These are phyloP conservation scores for Rhinoptilus africanus DNA, from an alignment of 2,113 vertebrate genomes.

Conservation along the genomic window DNA sequence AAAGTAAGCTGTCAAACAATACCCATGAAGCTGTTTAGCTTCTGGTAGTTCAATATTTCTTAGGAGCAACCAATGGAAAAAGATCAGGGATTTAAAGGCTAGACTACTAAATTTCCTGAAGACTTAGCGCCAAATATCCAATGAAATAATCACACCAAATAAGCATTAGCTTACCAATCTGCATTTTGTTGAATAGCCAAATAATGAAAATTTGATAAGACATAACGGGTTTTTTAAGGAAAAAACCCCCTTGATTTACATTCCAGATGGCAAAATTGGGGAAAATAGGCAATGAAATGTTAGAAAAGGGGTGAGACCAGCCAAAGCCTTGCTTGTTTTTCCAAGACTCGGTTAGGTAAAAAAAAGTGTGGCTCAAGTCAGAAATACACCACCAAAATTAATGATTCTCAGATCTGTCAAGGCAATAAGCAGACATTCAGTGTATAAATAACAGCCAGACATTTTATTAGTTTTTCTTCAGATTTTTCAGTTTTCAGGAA, in stretches of 20 bases:
- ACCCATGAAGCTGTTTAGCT: neutral
- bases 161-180: constrained; percentile 28
- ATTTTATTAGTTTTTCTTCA: constrained; percentile 32
- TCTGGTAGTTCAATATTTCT: neutral
- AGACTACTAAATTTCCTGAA: constrained; percentile 47
- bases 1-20: constrained; percentile 3
- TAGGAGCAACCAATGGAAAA: constrained; percentile 1
- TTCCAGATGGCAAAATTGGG: constrained; percentile 70
- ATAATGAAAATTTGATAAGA: constrained; percentile 70
- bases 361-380: constrained; percentile 50
- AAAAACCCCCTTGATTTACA: constrained; percentile 51
- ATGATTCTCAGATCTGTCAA: constrained; percentile 42
- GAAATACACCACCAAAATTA: constrained; percentile 63
- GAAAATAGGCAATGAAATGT: constrained; percentile 60
- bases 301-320: constrained; percentile 37
- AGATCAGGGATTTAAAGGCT: constrained; percentile 9
- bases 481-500: constrained; percentile 37
- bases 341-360: constrained; percentile 44
- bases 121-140: neutral
- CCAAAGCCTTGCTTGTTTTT: constrained; percentile 68
- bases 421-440: constrained; percentile 40
- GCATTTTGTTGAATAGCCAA: constrained; percentile 35
- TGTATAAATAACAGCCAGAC: constrained; percentile 63
- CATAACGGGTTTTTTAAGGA: neutral
- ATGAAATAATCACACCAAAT: neutral